Evolutionary conservation across 1,140 invertebrate species (phyloP).

Genomic region (Phthorimaea operculella): DNA sequence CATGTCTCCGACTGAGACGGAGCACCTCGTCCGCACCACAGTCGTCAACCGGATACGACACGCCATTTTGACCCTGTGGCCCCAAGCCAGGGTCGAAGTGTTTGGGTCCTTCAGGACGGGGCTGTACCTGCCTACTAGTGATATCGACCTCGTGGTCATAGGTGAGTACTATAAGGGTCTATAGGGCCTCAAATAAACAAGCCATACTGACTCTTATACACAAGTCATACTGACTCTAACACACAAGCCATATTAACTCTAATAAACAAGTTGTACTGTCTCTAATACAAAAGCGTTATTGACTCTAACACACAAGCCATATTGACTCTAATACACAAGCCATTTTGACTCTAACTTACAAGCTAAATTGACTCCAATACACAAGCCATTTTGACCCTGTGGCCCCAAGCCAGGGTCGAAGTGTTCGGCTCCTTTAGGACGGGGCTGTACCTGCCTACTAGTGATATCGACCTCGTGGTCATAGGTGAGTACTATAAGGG

Average conservation of each 20-base stretch:
- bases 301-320: too few species aligned
- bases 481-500: constrained; percentile 74
- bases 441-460: constrained; percentile 95
- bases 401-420: constrained; percentile 92
- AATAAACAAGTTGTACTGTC: too few species aligned
- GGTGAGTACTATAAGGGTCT: constrained; percentile 68
- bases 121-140: constrained; percentile 96
- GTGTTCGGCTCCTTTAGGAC: constrained; percentile 97
- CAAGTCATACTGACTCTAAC: too few species aligned
- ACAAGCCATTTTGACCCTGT: constrained; percentile 85
- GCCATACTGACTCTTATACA: too few species aligned
- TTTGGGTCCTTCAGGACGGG: constrained; percentile 97
- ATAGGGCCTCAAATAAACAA: too few species aligned
- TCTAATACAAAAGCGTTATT: too few species aligned
- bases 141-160: constrained; percentile 97
- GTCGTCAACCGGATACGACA: constrained; percentile 89
- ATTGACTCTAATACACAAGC: too few species aligned
- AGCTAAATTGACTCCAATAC: too few species aligned
- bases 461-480: constrained; percentile 98
- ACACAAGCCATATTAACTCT: too few species aligned
- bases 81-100: constrained; percentile 91
- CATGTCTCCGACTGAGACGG: constrained; percentile 91
- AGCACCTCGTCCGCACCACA: constrained; percentile 85
- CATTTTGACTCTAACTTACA: too few species aligned
- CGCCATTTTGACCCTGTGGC: constrained; percentile 90